These are phyloP conservation scores for Pinna nobilis DNA, from an alignment of 1,140 invertebrate genomes.

Conservation along the genomic window DNA sequence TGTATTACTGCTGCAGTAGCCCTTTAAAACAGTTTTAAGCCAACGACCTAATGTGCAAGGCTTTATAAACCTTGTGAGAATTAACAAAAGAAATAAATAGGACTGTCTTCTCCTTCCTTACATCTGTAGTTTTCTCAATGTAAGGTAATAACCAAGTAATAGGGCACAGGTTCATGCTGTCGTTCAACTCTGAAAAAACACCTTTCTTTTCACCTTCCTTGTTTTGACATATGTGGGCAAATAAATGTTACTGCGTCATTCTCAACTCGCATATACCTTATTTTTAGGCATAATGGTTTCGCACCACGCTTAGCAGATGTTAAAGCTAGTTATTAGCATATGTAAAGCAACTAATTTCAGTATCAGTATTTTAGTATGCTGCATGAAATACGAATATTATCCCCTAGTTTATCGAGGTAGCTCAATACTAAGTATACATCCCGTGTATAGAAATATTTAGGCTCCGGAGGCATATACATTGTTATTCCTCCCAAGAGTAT, in stretches of 20 bases:
- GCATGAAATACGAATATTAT: not conserved
- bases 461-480: too few relatives aligned
- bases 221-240: not conserved
- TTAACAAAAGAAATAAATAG: conserved; percentile 33
- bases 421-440: conserved; percentile 38
- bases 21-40: conserved; percentile 31
- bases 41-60: conserved; percentile 23
- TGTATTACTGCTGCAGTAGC: too few relatives aligned
- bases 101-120: not conserved
- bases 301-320: conserved; percentile 10
- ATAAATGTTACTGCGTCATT: not conserved
- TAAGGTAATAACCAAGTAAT: conserved; percentile 32
- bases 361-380: too few relatives aligned
- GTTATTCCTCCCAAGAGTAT: not conserved
- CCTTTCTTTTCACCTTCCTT: not conserved
- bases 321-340: too few relatives aligned
- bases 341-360: conserved; percentile 18
- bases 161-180: conserved; percentile 19
- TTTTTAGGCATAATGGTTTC: not conserved
- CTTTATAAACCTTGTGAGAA: conserved; percentile 13
- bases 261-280: not conserved
- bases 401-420: conserved; percentile 22
- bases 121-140: not conserved
- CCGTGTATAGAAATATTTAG: too few relatives aligned
- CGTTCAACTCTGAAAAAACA: conserved; percentile 4